These are phyloP conservation scores for Mesochorus sp. DNA, from an alignment of 2,888 invertebrate genomes.

Conservation along the genomic window DNA sequence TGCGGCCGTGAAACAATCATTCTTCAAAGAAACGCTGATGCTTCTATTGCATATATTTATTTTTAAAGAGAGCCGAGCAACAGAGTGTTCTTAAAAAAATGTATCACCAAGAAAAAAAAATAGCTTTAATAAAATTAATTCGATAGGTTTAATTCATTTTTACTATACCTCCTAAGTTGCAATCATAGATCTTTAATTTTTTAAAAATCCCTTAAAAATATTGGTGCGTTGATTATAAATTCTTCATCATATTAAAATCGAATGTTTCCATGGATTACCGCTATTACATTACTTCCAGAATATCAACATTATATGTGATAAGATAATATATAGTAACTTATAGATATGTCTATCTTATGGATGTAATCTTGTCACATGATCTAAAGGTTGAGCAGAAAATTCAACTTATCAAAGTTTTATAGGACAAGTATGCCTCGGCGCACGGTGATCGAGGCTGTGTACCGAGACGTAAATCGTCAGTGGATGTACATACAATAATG, in stretches of 20 bases:
- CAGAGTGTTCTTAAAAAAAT: neutral
- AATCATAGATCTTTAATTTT: too few species aligned
- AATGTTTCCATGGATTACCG: too few species aligned
- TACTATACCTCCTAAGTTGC: too few species aligned
- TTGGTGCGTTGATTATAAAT: too few species aligned
- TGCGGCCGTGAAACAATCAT: conserved; percentile 79
- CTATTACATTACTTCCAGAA: too few species aligned
- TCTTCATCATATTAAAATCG: too few species aligned
- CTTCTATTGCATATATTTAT: conserved; percentile 42
- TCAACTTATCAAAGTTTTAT: conserved; percentile 79
- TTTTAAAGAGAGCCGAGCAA: conserved; percentile 16
- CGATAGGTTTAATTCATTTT: too few species aligned
- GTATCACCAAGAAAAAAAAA: neutral
- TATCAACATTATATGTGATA: too few species aligned
- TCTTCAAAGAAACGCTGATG: conserved; percentile 76
- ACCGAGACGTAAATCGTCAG: conserved; percentile 38
- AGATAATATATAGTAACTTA: too few species aligned
- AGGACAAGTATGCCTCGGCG: conserved; percentile 73
- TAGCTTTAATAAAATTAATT: conserved; percentile 16
- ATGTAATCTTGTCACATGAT: conserved; percentile 39
- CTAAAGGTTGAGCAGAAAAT: conserved; percentile 65
- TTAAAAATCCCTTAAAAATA: too few species aligned
- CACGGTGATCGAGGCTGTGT: conserved; percentile 22
- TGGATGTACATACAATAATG: conserved; percentile 34
- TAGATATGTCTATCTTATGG: neutral